Percentiles rank a stretch among this genome's conserved stretches.
Evolutionary conservation across 2,797 vertebrate genomes (phyloP).

Genomic region (Pseudomugil tenellus): DNA sequence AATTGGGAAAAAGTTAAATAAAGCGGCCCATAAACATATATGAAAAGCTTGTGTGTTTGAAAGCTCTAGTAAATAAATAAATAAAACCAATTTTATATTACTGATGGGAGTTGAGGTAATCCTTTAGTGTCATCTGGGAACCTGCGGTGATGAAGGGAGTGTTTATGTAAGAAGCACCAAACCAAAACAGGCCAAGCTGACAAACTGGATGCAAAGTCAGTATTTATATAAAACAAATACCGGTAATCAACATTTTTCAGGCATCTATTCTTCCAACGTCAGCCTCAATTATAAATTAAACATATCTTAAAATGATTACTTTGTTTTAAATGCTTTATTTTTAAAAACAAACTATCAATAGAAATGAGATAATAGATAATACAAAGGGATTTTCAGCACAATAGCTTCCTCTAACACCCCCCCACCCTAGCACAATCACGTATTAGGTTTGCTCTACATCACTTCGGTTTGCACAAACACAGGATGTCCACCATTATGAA

Average conservation of each 20-base stretch:
- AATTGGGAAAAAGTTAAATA: background rate
- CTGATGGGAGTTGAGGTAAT: background rate
- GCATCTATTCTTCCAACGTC: background rate
- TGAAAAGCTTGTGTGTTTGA: background rate
- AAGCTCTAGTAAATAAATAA: background rate
- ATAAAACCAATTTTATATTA: background rate
- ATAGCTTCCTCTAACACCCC: background rate
- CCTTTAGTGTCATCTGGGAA: background rate
- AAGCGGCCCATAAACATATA: background rate
- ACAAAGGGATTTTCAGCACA: slow-evolving; percentile 3
- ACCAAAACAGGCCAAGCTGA: background rate
- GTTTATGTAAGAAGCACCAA: slow-evolving; percentile 1
- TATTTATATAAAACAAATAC: background rate
- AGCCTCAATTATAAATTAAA: background rate
- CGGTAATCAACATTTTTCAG: background rate
- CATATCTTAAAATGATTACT: background rate
- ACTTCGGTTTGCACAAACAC: slow-evolving; percentile 33
- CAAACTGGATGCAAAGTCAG: background rate
- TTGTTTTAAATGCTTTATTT: background rate
- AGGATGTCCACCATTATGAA: slow-evolving; percentile 47
- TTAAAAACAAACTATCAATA: slow-evolving; percentile 10
- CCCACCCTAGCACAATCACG: background rate
- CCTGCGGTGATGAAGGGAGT: slow-evolving; percentile 5
- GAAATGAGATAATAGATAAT: too few species aligned
- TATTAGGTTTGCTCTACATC: background rate